Evolutionary conservation across 2,113 vertebrate genomes (phyloP).

Genomic region (Nettapus auritus): DNA sequence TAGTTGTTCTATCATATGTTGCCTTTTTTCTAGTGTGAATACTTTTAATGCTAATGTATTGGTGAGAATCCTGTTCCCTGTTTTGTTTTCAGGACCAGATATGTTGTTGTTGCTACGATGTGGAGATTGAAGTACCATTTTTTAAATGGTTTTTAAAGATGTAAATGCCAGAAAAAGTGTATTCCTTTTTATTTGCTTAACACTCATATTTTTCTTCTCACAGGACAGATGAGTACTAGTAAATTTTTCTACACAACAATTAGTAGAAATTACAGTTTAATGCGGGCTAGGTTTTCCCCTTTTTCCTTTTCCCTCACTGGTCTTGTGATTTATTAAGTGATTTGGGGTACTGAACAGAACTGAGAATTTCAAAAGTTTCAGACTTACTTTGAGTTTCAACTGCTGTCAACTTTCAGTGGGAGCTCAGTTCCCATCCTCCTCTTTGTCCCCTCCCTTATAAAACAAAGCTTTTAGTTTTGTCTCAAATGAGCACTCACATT

Average conservation of each 20-base stretch:
- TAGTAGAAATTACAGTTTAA: background rate
- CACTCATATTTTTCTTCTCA: background rate
- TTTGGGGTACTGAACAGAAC: background rate
- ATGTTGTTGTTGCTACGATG: background rate
- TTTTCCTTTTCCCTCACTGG: constrained; percentile 13
- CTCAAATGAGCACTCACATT: constrained; percentile 21
- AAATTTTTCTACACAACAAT: background rate
- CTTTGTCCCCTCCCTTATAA: background rate
- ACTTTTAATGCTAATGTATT: background rate
- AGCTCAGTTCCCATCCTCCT: background rate
- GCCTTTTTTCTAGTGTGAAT: background rate
- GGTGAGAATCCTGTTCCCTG: background rate
- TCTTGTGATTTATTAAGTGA: constrained; percentile 44
- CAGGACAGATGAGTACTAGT: background rate
- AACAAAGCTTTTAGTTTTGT: constrained; percentile 13
- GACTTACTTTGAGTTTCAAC: constrained; percentile 15
- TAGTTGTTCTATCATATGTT: background rate
- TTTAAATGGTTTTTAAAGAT: background rate
- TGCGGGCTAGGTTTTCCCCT: constrained; percentile 24
- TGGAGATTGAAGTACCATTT: background rate
- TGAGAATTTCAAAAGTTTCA: constrained; percentile 31
- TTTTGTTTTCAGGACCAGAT: background rate
- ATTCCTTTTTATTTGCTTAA: background rate
- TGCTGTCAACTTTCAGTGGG: background rate
- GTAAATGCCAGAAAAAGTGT: background rate